Evolutionary conservation across 2,888 invertebrate genomes (phyloP), one percentile per base, ranked within the genome.

Genomic region (Coenonympha glycerion): DNA sequence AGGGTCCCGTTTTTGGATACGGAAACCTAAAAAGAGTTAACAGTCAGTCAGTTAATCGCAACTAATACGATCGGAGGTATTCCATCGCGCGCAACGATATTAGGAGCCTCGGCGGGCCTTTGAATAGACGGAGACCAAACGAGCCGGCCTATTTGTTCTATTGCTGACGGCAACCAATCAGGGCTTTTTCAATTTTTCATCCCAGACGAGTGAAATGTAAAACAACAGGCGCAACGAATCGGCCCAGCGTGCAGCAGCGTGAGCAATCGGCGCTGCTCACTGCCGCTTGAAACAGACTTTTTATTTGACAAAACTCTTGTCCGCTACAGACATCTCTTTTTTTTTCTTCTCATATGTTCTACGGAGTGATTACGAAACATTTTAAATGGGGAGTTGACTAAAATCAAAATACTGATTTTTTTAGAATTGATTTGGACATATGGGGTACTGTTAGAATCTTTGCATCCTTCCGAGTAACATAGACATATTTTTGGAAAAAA

Each of bases 161-260:
- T 64, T 63, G 63, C 66, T 65, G 70, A 68, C 66, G 73, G 67
- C 62, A 72, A 70, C 72, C 78, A 81, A 79, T 80, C 76, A 78
- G 73, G 72, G 72, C 68, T 72, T 77, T 79, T 79, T 73, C 71
- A 73, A 79, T 77, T 79, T 75, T 71, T 69, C 69, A 74, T 67
- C 66, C 65, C 62, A 63, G 68, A 60, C 69, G 63, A 68, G 64
- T 58, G 66, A 70, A 69, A 74, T 69, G 68, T 69, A 65, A 69
- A 75, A 77, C 73, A 75, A 74, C 69, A 62, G 69, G 62, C 59
- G 65, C 68, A 67, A 68, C 69, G 66, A 66, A 69, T 72, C 60
- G 68, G 56, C 58, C 61, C 56, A 62, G 22, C 42, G 49, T 30
- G 60, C 58, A 52, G 60, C 58, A 53, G 55, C 41, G 60, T 56